Evolutionary conservation across 2,113 vertebrate genomes (phyloP).

Genomic region (Numenius arquata): DNA sequence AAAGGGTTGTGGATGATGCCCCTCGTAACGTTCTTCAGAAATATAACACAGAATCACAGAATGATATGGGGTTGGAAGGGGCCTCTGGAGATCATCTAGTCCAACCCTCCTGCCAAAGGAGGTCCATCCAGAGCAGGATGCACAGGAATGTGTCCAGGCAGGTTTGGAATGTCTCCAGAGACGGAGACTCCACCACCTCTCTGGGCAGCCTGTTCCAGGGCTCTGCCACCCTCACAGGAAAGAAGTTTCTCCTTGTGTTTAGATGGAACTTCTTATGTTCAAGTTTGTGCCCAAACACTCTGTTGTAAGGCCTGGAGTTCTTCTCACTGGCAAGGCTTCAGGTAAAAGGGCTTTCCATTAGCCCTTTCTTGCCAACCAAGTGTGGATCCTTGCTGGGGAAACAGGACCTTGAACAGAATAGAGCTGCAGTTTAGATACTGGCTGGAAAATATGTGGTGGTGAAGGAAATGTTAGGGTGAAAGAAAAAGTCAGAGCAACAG

Average conservation of each 20-base stretch:
- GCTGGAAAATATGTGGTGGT: not conserved
- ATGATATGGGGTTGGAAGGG: no score
- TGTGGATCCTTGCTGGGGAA: not conserved
- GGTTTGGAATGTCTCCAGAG: no score
- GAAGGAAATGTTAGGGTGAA: not conserved
- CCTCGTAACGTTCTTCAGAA: not conserved
- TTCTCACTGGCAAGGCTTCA: not conserved
- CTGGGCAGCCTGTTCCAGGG: no score
- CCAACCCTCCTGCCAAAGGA: no score
- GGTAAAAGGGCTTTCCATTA: not conserved
- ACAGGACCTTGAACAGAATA: not conserved
- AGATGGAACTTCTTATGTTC: no score
- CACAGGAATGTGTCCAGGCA: no score
- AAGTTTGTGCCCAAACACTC: not conserved
- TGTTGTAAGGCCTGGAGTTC: not conserved
- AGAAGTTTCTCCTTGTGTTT: no score
- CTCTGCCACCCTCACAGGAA: no score
- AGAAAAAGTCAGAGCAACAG: not conserved
- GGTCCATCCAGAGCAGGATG: no score
- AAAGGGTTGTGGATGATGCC: not conserved
- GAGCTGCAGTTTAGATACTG: not conserved
- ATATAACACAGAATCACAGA: no score
- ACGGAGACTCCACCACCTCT: no score
- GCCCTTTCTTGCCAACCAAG: not conserved
- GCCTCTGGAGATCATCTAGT: no score